Conservation (phyloP, 2,797 vertebrate species). For the Karalla daura region DNA sequence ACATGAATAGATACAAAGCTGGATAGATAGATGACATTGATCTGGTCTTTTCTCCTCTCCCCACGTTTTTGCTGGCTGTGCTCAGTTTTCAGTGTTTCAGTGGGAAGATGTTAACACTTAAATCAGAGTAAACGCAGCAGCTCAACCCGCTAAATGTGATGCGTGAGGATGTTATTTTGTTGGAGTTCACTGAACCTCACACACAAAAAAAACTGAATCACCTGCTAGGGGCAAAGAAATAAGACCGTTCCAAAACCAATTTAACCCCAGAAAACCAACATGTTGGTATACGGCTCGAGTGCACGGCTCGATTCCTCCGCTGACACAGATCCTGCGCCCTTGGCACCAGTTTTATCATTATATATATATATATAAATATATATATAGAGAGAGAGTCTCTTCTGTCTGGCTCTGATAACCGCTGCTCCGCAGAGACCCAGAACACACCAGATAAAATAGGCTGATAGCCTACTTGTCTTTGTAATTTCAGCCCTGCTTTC, state of each 20-base stretch:
- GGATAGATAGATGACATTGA: not conserved
- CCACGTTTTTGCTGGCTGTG: too few relatives aligned
- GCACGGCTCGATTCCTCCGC: conserved; percentile 12
- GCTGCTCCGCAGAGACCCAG: conserved; percentile 18
- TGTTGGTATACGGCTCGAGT: conserved; percentile 14
- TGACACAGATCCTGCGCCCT: conserved; percentile 40
- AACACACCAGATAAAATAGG: conserved; percentile 38
- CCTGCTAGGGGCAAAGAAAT: too few relatives aligned
- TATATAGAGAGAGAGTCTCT: conserved; percentile 31
- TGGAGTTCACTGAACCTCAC: not conserved
- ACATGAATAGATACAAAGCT: not conserved
- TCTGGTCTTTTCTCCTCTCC: too few relatives aligned
- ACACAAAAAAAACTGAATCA: too few relatives aligned
- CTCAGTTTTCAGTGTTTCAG: too few relatives aligned
- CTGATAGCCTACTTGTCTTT: conserved; percentile 53
- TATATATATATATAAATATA: too few relatives aligned
- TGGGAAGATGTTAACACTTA: not conserved
- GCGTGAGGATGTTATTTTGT: too few relatives aligned
- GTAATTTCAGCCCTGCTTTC: conserved; percentile 40
- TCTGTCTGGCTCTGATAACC: conserved; percentile 33
- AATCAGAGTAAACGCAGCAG: not conserved
- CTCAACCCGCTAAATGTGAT: not conserved
- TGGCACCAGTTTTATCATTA: conserved; percentile 37
- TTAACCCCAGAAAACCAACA: too few relatives aligned
- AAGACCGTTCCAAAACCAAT: too few relatives aligned